Conservation (phyloP, 2,888 invertebrate species). For the Exephanes ischioxanthus region DNA sequence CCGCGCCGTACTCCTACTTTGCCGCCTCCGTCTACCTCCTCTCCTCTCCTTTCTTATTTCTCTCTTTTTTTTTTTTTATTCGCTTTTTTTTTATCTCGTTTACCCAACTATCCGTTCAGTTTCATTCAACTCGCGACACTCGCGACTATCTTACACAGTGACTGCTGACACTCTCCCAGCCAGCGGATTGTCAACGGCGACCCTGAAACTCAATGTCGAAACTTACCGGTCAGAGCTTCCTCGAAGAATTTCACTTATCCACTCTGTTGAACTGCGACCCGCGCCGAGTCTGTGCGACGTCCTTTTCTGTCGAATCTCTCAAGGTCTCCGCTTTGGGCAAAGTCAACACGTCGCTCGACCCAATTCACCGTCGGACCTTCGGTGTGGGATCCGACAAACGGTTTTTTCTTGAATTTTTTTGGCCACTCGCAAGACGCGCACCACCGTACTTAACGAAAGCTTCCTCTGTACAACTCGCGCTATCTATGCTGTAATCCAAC, state of each 20-base stretch:
- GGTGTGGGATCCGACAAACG: not conserved
- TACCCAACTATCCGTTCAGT: slow-evolving; percentile 22
- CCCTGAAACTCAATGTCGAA: slow-evolving; percentile 10
- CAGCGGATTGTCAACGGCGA: not conserved
- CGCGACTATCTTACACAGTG: not conserved
- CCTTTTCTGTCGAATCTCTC: not conserved
- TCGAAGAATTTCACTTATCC: not conserved
- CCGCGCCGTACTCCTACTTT: slow-evolving; percentile 61
- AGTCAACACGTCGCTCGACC: not conserved
- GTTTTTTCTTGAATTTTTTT: not conserved
- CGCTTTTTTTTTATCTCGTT: slow-evolving; percentile 17
- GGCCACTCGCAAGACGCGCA: not conserved
- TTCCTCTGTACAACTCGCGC: not conserved
- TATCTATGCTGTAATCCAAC: not conserved
- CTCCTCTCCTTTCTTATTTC: slow-evolving; percentile 37
- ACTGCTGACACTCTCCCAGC: slow-evolving; percentile 44
- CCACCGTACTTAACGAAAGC: too few relatives aligned
- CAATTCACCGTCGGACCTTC: not conserved
- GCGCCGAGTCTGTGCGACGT: not conserved
- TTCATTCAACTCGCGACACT: slow-evolving; percentile 4
- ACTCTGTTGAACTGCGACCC: not conserved
- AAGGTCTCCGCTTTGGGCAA: slow-evolving; percentile 5
- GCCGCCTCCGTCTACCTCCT: slow-evolving; percentile 64
- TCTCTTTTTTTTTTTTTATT: slow-evolving; percentile 9
- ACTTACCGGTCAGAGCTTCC: not conserved